These are phyloP conservation scores for Drosophila repletoides DNA, from an alignment of 1,140 invertebrate genomes.

Conservation along the genomic window DNA sequence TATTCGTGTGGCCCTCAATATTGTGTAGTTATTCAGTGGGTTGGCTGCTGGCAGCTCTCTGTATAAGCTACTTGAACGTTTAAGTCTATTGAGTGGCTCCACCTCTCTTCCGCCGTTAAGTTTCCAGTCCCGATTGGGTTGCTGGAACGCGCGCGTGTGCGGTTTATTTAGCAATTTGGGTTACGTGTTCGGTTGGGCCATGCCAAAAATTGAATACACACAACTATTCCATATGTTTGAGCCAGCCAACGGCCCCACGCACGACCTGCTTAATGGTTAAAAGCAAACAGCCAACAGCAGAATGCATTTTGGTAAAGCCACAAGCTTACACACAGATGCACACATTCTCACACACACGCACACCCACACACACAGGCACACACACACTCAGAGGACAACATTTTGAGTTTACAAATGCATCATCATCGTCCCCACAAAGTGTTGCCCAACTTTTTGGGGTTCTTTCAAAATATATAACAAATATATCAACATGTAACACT, in stretches of 20 bases:
- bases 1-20: not conserved
- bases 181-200: conserved; percentile 64
- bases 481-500: conserved; percentile 42
- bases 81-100: conserved; percentile 57
- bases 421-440: conserved; percentile 45
- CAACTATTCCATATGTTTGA: conserved; percentile 56
- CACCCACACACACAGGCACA: conserved; percentile 2
- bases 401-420: conserved; percentile 51
- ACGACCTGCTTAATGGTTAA: conserved; percentile 64
- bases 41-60: not conserved
- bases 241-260: conserved; percentile 12
- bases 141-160: conserved; percentile 38
- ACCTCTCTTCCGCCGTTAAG: too few species aligned
- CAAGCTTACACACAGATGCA: conserved; percentile 25
- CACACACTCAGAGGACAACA: conserved; percentile 2
- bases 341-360: not conserved
- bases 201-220: conserved; percentile 59
- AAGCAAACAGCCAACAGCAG: conserved; percentile 67
- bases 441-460: conserved; percentile 41
- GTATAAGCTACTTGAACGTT: conserved; percentile 39
- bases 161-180: conserved; percentile 72
- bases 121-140: not conserved
- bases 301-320: conserved; percentile 66
- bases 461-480: conserved; percentile 41
- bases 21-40: not conserved